Conservation (phyloP, 1,140 invertebrate species). For the Drosophila serrata region DNA sequence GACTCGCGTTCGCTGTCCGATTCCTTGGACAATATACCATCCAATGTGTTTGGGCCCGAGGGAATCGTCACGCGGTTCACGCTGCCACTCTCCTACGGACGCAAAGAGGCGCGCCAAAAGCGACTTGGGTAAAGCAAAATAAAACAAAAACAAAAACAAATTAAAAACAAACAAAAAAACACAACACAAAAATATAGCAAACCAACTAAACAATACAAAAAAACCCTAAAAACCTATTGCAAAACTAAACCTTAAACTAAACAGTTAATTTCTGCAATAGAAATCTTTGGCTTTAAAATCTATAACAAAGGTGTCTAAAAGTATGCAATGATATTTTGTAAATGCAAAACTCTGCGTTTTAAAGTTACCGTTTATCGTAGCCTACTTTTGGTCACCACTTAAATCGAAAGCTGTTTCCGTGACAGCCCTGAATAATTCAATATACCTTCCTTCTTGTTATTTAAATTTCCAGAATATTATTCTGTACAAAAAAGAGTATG, state of each 20-base stretch:
- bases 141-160: conserved; percentile 33
- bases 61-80: conserved; percentile 87
- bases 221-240: not conserved
- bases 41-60: conserved; percentile 85
- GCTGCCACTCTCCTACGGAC: conserved; percentile 88
- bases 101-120: conserved; percentile 88
- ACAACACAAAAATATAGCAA: conserved; percentile 1
- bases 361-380: too few species aligned
- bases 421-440: not conserved
- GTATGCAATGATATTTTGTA: not conserved
- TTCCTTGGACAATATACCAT: conserved; percentile 85
- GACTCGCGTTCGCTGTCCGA: conserved; percentile 85
- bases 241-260: not conserved
- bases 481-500: conserved; percentile 1
- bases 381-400: not conserved
- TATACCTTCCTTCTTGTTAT: conserved; percentile 1
- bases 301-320: not conserved
- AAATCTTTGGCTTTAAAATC: too few species aligned
- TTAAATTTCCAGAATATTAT: not conserved
- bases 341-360: not conserved
- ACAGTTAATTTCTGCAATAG: not conserved
- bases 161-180: conserved; percentile 16
- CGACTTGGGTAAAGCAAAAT: conserved; percentile 86
- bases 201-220: not conserved
- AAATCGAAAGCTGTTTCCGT: not conserved